Base-by-base conservation (phyloP, 2,113 vertebrate species). In the Ailurus styani region DNA sequence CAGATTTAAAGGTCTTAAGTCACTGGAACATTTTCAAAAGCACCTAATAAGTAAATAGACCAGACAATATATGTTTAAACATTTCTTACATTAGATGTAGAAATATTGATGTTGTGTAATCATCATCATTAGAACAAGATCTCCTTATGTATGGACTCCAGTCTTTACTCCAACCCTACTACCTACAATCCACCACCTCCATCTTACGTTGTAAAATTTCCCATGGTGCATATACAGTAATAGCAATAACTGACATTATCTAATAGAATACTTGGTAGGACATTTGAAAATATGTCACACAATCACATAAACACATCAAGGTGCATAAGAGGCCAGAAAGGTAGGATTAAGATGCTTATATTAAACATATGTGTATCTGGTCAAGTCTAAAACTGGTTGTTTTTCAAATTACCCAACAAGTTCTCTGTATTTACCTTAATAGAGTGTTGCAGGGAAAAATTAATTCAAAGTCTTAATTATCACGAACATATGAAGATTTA, bases 21-120 rank as follows among this genome's bases (percentile, higher is more conserved):
- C 31, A 87, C 6, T 52, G 40, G n/a, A 90, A 93, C 34, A 57
- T 85, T 97, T 96, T 77, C 68, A 66, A 90, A 97, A 93, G 45
- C 40, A 85, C n/a, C 12, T 75, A 79, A 68, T 89, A 84, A 87
- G 52, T 40, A 87, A 83, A 90, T 90, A 66, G 77, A 17, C 21
- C 21, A 96, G 54, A 93, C 0, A 91, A 68, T 50, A 40, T 0
- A 60, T 42, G 62, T 18, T 14, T 29, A 45, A 93, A 84, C 6
- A 79, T 21, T 25, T 82, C 45, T 77, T 87, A 66, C 3, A 17
- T 34, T 85, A 75, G 6, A 88, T 31, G 21, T 70, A 50, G 75
- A 73, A 27, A 47, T 75, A 75, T 8, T 42, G 25, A 23, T 95
- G 11, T 31, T 73, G 87, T 14, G 13, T 52, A 87, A 68, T 87